Conservation (phyloP, 2,888 invertebrate genomes). For the Liposcelis brunnea region DNA sequence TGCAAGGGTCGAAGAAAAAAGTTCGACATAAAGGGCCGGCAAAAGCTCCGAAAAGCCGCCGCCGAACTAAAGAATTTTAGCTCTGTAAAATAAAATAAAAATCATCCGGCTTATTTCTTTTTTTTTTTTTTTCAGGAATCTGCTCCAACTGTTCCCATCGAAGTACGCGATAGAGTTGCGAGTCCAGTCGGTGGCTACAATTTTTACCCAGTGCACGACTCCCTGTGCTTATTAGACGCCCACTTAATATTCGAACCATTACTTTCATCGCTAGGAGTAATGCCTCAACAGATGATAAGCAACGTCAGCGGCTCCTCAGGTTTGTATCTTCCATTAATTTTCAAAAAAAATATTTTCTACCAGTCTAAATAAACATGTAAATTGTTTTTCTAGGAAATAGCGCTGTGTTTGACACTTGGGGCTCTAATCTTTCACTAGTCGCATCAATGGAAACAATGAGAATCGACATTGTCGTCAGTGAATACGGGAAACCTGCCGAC, state of each 20-base stretch:
- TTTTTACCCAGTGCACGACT: constrained; percentile 62
- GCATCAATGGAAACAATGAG: constrained; percentile 76
- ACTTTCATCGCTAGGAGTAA: constrained; percentile 73
- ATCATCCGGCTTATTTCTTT: too few species aligned
- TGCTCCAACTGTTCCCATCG: neutral
- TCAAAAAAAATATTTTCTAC: too few species aligned
- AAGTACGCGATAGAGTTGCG: neutral
- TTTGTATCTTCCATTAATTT: neutral
- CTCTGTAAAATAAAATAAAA: too few species aligned
- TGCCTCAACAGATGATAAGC: constrained; percentile 62
- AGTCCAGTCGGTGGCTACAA: constrained; percentile 32
- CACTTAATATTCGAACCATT: constrained; percentile 88
- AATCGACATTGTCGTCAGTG: constrained; percentile 89
- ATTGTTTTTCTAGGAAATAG: constrained; percentile 27
- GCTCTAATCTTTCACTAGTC: constrained; percentile 66
- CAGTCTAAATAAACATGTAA: too few species aligned
- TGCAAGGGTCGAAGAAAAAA: too few species aligned
- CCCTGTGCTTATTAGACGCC: constrained; percentile 71
- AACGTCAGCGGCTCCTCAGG: constrained; percentile 15
- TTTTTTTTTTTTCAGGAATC: neutral
- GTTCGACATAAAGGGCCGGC: too few species aligned
- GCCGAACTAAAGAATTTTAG: too few species aligned
- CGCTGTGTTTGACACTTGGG: constrained; percentile 68
- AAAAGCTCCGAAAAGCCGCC: too few species aligned
- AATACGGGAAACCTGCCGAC: constrained; percentile 47